Evolutionary conservation across 1,140 invertebrate species (phyloP), one percentile per base, ranked within the genome.

Genomic region (Sweltsa coloradensis): DNA sequence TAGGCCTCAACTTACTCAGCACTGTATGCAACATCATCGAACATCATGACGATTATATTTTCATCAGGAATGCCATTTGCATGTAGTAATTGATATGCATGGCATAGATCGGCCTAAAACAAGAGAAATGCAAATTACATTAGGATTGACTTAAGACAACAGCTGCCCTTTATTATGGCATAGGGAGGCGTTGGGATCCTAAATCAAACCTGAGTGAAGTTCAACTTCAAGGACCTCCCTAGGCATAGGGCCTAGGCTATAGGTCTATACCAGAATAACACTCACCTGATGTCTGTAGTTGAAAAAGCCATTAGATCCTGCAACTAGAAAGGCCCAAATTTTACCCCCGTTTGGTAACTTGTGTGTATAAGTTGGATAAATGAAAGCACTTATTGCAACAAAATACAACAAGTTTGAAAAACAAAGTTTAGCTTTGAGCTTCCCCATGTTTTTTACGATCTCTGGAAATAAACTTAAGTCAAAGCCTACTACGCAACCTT

Each of bases 201-300:
- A 11, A n/a, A 44, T 31, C 9, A 31, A 44, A n/a, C n/a, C 21
- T 27, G 18, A n/a, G 2, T 14, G 19, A 45, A 4, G 23, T 45
- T 31, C 13, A 34, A 45, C n/a, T 36, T 37, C n/a, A n/a, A n/a
- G n/a, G n/a, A n/a, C n/a, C n/a, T n/a, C n/a, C n/a, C n/a, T n/a
- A n/a, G n/a, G n/a, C n/a, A n/a, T n/a, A n/a, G n/a, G n/a, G n/a
- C n/a, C n/a, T n/a, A n/a, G n/a, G n/a, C n/a, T n/a, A n/a, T n/a
- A n/a, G n/a, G n/a, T n/a, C n/a, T n/a, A n/a, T n/a, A n/a, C n/a
- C n/a, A n/a, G n/a, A n/a, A n/a, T n/a, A n/a, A n/a, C n/a, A n/a
- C n/a, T 52, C 62, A 74, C 73, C 64, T 79, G 75, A 62, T 79
- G 76, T 49, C 76, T 60, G 57, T 79, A 79, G 55, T 80, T 80